phyloP scores from a whole-genome alignment of 35 echinoderm and acorn worm genomes.

The Ophioderma brevispina region DNA sequence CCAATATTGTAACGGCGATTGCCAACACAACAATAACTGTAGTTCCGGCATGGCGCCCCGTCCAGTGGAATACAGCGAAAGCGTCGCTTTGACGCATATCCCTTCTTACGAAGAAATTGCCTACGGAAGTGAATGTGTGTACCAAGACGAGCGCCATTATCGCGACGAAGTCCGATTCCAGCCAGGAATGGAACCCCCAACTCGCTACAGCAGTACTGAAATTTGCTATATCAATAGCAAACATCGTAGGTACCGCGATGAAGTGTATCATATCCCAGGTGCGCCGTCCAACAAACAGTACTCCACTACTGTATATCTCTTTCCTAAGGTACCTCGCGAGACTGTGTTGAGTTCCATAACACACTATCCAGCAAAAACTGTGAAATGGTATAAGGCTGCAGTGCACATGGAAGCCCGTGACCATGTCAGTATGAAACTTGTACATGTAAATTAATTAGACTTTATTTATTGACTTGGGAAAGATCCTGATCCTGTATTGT shows the following conservation, averaged over 20 bases:
- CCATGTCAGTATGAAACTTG: conserved; percentile 63
- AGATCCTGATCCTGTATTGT: too few species aligned
- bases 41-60: background rate
- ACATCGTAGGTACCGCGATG: conserved; percentile 34
- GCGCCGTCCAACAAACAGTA: conserved; percentile 33
- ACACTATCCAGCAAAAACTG: conserved; percentile 50
- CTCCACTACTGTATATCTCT: conserved; percentile 51
- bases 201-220: conserved; percentile 53
- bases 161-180: conserved; percentile 52
- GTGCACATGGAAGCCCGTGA: conserved; percentile 68
- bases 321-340: conserved; percentile 40
- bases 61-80: conserved; percentile 46
- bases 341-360: conserved; percentile 46
- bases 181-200: conserved; percentile 32
- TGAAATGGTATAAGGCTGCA: conserved; percentile 61
- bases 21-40: background rate
- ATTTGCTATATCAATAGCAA: conserved; percentile 49
- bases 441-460: conserved; percentile 53
- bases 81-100: conserved; percentile 19
- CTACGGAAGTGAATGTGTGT: conserved; percentile 49
- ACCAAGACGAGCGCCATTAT: conserved; percentile 34
- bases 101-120: conserved; percentile 32
- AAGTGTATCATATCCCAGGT: conserved; percentile 44
- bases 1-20: background rate
- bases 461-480: too few species aligned